Percentiles rank a stretch among this genome's conserved stretches.
Conservation (phyloP, 2,888 invertebrate genomes). For the Steinernema carpocapsae region DNA sequence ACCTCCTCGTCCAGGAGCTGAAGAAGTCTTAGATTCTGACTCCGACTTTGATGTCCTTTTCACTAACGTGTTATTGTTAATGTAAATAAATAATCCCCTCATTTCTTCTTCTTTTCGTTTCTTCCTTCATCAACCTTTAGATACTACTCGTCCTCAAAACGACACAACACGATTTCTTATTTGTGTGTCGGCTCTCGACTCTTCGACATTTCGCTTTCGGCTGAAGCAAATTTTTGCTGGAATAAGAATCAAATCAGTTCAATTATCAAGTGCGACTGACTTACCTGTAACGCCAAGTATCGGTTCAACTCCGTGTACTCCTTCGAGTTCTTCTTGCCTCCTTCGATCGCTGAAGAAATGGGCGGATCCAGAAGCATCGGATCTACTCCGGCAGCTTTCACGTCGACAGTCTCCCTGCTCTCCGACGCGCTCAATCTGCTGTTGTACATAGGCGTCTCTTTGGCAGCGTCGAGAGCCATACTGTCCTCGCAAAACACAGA, state of each 20-base stretch:
- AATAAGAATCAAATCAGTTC: not conserved
- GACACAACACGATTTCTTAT: too few species aligned
- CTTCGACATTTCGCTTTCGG: not conserved
- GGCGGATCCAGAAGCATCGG: not conserved
- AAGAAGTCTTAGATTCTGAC: too few species aligned
- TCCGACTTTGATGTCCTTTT: too few species aligned
- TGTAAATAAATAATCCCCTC: too few species aligned
- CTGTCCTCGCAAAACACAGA: not conserved
- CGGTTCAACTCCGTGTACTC: slow-evolving; percentile 12
- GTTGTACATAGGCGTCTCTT: too few species aligned
- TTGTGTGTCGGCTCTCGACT: too few species aligned
- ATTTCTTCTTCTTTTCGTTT: too few species aligned
- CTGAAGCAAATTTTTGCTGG: not conserved
- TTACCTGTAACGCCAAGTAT: not conserved
- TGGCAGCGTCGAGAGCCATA: not conserved
- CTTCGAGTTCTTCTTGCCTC: not conserved
- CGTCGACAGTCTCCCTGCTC: not conserved
- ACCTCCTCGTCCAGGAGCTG: too few species aligned
- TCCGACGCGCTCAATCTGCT: too few species aligned
- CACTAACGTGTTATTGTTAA: too few species aligned
- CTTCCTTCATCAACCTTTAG: too few species aligned
- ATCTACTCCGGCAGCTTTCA: not conserved
- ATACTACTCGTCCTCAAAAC: too few species aligned
- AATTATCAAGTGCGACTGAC: not conserved
- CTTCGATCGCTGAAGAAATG: not conserved